These are phyloP conservation scores for Ariolimax columbianus DNA, from an alignment of 2,888 invertebrate species.

Conservation along the genomic window DNA sequence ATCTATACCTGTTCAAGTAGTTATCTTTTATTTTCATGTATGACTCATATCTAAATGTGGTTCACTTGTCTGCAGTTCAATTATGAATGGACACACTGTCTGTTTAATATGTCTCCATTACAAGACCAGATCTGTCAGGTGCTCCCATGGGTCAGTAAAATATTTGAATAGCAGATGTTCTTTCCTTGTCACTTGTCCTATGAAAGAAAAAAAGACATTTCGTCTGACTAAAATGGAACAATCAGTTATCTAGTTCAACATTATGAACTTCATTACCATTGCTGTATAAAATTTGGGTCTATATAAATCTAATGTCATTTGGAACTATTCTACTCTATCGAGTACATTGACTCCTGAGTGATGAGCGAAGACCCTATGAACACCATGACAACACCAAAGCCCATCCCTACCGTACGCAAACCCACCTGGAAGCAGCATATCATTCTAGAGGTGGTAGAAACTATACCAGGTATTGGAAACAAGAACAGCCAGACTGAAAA, in stretches of 20 bases:
- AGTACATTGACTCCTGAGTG: no score
- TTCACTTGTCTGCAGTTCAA: background rate
- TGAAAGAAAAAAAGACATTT: background rate
- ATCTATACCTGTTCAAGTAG: no score
- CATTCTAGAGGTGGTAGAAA: no score
- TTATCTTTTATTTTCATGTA: no score
- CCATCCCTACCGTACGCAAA: no score
- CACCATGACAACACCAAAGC: no score
- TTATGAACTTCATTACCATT: background rate
- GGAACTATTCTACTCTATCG: no score
- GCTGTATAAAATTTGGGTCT: background rate
- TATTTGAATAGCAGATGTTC: background rate
- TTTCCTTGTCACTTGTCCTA: background rate
- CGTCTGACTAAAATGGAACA: background rate
- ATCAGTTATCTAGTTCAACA: background rate
- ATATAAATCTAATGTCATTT: background rate
- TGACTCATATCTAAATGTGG: no score
- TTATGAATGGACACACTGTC: background rate
- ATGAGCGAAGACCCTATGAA: no score
- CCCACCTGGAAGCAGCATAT: no score
- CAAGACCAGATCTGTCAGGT: background rate
- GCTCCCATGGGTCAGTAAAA: background rate
- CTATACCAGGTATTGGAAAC: no score
- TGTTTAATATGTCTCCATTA: background rate
- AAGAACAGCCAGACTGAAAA: no score